phyloP scores from a whole-genome alignment of 2,888 invertebrate genomes.

The Acanthococcus lagerstroemiae region DNA sequence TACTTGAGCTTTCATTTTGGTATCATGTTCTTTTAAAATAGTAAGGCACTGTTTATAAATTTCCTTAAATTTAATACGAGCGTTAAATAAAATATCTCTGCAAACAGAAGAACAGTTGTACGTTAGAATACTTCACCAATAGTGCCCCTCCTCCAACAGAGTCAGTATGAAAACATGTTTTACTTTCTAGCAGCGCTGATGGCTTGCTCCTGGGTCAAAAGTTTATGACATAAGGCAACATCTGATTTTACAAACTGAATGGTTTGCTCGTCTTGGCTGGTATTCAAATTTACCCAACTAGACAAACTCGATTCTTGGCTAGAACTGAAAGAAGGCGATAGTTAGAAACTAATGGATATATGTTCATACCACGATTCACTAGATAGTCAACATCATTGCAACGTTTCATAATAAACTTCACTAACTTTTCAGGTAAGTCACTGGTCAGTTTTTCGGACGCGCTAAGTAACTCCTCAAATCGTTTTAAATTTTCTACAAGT shows the following conservation, averaged over 20 bases:
- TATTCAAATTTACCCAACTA: slow-evolving; percentile 17
- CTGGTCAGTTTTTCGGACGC: neutral
- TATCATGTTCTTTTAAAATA: slow-evolving; percentile 18
- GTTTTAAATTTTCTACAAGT: slow-evolving; percentile 20
- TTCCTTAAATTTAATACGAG: slow-evolving; percentile 13
- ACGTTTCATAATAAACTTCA: no score
- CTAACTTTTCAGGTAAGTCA: neutral
- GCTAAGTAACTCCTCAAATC: slow-evolving; percentile 9
- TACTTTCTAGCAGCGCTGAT: slow-evolving; percentile 10
- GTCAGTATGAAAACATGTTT: neutral
- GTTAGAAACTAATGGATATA: no score
- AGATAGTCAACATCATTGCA: no score
- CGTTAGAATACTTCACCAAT: neutral
- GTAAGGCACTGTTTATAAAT: slow-evolving; percentile 14
- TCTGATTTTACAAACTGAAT: slow-evolving; percentile 12
- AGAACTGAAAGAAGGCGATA: no score
- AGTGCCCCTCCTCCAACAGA: no score
- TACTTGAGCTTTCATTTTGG: slow-evolving; percentile 25
- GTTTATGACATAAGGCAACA: slow-evolving; percentile 11
- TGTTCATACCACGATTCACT: no score
- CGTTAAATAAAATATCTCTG: slow-evolving; percentile 8
- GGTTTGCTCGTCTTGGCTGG: neutral
- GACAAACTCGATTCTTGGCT: no score
- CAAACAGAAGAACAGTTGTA: neutral
- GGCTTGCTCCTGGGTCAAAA: slow-evolving; percentile 10